Evolutionary conservation across 1,140 invertebrate species (phyloP).

Genomic region (Charaxes varanes): DNA sequence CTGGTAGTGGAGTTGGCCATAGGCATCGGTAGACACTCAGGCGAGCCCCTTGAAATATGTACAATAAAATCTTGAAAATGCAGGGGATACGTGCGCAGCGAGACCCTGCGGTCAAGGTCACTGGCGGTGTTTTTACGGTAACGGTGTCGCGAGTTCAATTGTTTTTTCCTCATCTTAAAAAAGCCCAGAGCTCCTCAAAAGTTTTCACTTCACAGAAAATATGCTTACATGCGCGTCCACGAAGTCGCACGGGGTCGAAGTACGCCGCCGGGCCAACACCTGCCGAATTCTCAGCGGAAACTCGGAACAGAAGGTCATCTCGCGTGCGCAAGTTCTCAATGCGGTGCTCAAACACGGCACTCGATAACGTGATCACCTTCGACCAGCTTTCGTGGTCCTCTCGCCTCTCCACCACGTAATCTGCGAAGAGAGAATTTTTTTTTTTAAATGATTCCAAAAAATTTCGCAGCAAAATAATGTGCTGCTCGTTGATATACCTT

Average conservation of each 20-base stretch:
- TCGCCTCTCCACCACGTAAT: conserved; percentile 95
- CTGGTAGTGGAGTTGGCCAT: too few species aligned
- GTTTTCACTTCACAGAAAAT: too few species aligned
- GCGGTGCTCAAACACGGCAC: conserved; percentile 83
- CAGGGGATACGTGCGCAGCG: too few species aligned
- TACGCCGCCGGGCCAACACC: conserved; percentile 87
- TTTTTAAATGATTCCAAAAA: neutral
- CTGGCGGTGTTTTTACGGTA: too few species aligned
- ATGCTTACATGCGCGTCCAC: conserved; percentile 95
- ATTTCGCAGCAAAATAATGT: neutral
- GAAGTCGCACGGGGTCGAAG: conserved; percentile 87
- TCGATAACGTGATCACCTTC: conserved; percentile 89
- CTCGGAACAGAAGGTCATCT: conserved; percentile 91
- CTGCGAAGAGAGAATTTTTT: conserved; percentile 63
- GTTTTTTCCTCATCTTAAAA: too few species aligned
- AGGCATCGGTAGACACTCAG: too few species aligned
- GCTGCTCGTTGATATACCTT: neutral
- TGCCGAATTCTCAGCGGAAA: conserved; percentile 93
- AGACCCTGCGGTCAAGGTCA: too few species aligned
- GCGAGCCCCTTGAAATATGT: too few species aligned
- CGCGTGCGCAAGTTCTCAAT: conserved; percentile 92
- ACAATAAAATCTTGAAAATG: too few species aligned
- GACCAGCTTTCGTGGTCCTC: conserved; percentile 87
- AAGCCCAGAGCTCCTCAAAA: too few species aligned
- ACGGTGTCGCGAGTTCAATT: too few species aligned